Conservation (phyloP, 1,140 invertebrate species). For the Dendroctonus valens region DNA sequence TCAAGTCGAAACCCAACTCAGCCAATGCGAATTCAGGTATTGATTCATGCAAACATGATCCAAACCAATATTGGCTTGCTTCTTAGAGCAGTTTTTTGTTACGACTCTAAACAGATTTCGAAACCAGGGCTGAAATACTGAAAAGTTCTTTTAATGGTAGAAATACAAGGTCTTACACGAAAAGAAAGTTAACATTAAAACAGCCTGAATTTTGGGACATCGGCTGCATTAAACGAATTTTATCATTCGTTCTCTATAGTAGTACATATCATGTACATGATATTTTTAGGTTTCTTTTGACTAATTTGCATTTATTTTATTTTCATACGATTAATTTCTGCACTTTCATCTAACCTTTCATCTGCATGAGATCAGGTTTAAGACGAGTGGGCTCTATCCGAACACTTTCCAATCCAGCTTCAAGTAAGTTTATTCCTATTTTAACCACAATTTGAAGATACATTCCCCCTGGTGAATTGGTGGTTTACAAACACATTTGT, state of each 20-base stretch:
- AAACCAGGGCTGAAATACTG: no score
- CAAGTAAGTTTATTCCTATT: slow-evolving; percentile 39
- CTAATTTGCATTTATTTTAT: slow-evolving; percentile 33
- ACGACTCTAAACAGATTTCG: no score
- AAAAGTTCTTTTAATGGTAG: no score
- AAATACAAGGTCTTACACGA: no score
- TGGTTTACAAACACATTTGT: background rate
- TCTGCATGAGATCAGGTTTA: slow-evolving; percentile 43
- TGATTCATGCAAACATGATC: no score
- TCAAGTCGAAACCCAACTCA: slow-evolving; percentile 35
- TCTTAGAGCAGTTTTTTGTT: slow-evolving; percentile 3
- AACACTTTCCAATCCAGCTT: slow-evolving; percentile 35
- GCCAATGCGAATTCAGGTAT: slow-evolving; percentile 27
- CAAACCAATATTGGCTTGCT: background rate
- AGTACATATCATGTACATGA: slow-evolving; percentile 3
- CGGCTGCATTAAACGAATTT: no score
- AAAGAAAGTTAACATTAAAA: no score
- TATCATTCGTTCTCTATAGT: slow-evolving; percentile 7
- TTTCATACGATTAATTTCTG: slow-evolving; percentile 31
- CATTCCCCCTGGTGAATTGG: background rate
- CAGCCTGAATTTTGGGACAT: no score
- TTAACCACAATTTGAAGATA: slow-evolving; percentile 3
- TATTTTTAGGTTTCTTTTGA: slow-evolving; percentile 23
- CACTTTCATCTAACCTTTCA: slow-evolving; percentile 30
- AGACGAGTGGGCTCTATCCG: slow-evolving; percentile 47